Evolutionary conservation across 2,888 invertebrate species (phyloP).

Genomic region (Petrolisthes cinctipes): DNA sequence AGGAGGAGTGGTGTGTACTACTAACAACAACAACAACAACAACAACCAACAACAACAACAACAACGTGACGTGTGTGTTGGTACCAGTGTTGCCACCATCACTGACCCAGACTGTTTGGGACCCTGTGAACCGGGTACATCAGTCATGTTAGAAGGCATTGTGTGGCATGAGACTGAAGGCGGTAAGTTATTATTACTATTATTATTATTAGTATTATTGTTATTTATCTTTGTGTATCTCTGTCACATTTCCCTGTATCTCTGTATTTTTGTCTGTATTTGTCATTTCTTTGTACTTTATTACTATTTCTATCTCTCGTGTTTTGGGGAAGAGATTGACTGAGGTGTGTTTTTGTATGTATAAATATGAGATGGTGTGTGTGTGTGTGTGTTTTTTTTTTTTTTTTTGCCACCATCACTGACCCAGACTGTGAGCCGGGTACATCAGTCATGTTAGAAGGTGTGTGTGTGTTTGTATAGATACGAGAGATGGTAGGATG

Average conservation of each 20-base stretch:
- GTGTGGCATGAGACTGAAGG: conserved; percentile 74
- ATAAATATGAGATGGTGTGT: too few species aligned
- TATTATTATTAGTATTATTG: conserved; percentile 19
- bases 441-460: too few species aligned
- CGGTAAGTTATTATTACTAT: conserved; percentile 66
- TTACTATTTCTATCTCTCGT: not conserved
- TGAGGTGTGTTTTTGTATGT: too few species aligned
- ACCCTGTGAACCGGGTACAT: conserved; percentile 73
- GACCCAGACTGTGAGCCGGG: too few species aligned
- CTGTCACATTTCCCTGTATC: conserved; percentile 1
- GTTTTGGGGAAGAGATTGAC: not conserved
- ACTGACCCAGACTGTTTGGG: conserved; percentile 73
- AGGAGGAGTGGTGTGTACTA: not conserved
- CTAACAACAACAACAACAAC: not conserved
- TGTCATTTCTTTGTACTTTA: not conserved
- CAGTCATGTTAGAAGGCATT: conserved; percentile 73
- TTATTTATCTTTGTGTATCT: conserved; percentile 24
- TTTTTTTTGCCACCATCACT: too few species aligned
- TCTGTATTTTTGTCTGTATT: not conserved
- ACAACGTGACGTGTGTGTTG: conserved; percentile 64
- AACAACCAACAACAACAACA: not conserved
- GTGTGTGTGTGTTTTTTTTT: too few species aligned
- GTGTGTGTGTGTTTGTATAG: too few species aligned
- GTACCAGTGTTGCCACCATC: conserved; percentile 67
- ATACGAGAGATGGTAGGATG: too few species aligned